A percentile compares a stretch with the other conserved stretches of the same genome.
Conservation (phyloP, 1,140 invertebrate species). For the Euura lappo region DNA sequence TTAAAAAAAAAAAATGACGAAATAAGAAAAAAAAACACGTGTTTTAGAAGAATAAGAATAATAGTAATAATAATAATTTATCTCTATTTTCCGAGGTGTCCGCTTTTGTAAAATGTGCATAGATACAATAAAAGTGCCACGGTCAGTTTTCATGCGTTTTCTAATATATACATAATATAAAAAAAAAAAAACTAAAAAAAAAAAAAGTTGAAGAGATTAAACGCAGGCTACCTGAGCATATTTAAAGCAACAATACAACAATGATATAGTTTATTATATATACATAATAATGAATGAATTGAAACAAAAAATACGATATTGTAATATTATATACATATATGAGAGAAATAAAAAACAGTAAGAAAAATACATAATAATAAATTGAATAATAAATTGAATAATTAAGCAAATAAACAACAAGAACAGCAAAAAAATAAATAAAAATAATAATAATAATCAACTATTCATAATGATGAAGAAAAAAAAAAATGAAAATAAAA, state of each 20-base stretch:
- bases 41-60: too few species aligned
- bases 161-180: too few species aligned
- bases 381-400: not conserved
- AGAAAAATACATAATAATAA: too few species aligned
- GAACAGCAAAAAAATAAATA: not conserved
- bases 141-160: not conserved
- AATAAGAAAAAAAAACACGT: not conserved
- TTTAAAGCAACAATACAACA: slow-evolving; percentile 43
- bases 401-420: not conserved
- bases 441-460: not conserved
- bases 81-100: slow-evolving; percentile 37
- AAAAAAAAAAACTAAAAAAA: too few species aligned
- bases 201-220: not conserved
- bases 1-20: not conserved
- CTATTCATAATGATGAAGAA: not conserved
- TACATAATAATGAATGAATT: slow-evolving; percentile 24
- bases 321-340: slow-evolving; percentile 18
- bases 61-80: slow-evolving; percentile 17
- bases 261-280: slow-evolving; percentile 49
- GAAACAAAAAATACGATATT: slow-evolving; percentile 35
- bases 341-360: too few species aligned
- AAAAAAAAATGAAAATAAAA: slow-evolving; percentile 14
- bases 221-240: slow-evolving; percentile 52
- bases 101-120: slow-evolving; percentile 43
- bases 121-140: slow-evolving; percentile 30